A percentile compares a stretch with the other conserved stretches of the same genome.
Evolutionary conservation across 2,888 invertebrate genomes (phyloP).

Genomic region (Hemaris fuciformis): DNA sequence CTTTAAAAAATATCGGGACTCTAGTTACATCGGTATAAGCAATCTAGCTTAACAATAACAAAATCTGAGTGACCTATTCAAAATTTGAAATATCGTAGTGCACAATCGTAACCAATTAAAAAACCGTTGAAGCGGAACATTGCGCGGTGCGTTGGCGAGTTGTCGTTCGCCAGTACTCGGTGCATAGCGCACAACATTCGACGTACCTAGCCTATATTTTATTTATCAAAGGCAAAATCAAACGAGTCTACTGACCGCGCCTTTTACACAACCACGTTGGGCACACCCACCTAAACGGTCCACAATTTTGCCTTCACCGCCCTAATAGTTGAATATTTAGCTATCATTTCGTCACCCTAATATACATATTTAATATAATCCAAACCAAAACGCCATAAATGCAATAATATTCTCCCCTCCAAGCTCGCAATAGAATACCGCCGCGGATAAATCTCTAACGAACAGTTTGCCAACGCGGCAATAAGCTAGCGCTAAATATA

Average conservation of each 20-base stretch:
- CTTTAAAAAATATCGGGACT: slow-evolving; percentile 23
- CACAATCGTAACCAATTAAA: slow-evolving; percentile 61
- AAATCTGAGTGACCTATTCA: neutral
- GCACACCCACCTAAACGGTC: slow-evolving; percentile 52
- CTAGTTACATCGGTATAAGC: neutral
- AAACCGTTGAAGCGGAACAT: slow-evolving; percentile 38
- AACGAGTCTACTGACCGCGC: slow-evolving; percentile 57
- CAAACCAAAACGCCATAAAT: neutral
- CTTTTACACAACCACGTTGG: slow-evolving; percentile 61
- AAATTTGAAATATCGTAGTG: neutral
- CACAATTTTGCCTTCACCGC: slow-evolving; percentile 47
- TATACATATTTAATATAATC: neutral
- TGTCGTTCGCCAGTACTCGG: neutral
- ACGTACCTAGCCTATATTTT: slow-evolving; percentile 34
- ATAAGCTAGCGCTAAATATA: slow-evolving; percentile 13
- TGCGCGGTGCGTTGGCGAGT: neutral
- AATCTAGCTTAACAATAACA: neutral
- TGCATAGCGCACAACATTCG: neutral
- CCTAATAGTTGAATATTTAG: slow-evolving; percentile 43
- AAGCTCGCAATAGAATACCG: slow-evolving; percentile 7
- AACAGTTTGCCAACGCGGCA: slow-evolving; percentile 6
- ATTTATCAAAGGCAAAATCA: slow-evolving; percentile 69
- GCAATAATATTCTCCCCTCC: neutral
- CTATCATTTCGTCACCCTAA: slow-evolving; percentile 30
- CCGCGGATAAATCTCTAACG: neutral